Evolutionary conservation across 1,140 invertebrate species (phyloP).

Genomic region (Saccostrea echinata): DNA sequence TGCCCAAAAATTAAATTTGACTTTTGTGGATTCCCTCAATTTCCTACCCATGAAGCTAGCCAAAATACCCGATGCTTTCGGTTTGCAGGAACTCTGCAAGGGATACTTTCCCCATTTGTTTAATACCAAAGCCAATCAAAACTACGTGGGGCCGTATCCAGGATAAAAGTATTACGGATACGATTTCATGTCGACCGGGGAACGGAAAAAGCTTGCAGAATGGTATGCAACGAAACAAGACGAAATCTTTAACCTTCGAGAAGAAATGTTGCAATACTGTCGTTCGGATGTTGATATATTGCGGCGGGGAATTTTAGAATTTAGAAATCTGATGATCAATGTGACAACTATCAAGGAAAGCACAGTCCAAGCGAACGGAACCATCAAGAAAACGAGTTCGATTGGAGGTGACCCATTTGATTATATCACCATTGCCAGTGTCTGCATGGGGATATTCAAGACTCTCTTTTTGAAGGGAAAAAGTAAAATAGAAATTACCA

Average conservation of each 20-base stretch:
- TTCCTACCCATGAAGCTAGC: no score
- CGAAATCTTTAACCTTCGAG: constrained; percentile 40
- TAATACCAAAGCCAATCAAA: constrained; percentile 45
- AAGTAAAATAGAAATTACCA: constrained; percentile 42
- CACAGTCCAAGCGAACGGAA: constrained; percentile 14
- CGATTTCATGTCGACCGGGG: constrained; percentile 40
- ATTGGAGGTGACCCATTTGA: constrained; percentile 52
- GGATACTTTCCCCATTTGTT: constrained; percentile 60
- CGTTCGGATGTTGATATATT: no score
- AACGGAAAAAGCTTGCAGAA: constrained; percentile 46
- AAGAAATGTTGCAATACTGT: constrained; percentile 36
- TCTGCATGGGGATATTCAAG: constrained; percentile 52
- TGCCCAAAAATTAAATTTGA: constrained; percentile 46
- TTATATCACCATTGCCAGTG: constrained; percentile 53
- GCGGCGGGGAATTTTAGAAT: constrained; percentile 20
- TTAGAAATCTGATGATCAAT: constrained; percentile 46
- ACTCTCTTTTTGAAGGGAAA: constrained; percentile 49
- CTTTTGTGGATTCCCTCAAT: constrained; percentile 48
- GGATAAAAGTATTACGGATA: no score
- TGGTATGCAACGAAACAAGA: constrained; percentile 42
- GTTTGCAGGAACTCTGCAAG: constrained; percentile 47
- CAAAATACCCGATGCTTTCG: constrained; percentile 51
- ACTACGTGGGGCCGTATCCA: constrained; percentile 52
- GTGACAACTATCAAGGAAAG: constrained; percentile 33
- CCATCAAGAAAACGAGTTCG: background rate